Base-by-base conservation (phyloP, 2,113 vertebrate species). In the Peromyscus maniculatus region DNA sequence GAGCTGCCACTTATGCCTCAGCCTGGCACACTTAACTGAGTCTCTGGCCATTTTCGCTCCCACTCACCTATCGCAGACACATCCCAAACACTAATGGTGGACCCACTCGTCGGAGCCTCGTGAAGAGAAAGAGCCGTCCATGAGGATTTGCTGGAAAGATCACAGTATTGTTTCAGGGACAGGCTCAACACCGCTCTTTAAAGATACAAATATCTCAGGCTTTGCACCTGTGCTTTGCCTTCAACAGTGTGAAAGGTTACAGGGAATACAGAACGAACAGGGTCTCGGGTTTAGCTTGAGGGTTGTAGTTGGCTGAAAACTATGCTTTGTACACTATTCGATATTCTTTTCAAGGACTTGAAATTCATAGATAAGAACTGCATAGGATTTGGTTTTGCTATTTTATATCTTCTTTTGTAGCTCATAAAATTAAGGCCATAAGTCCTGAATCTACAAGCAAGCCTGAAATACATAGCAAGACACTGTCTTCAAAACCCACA, bases 131-230 rank as follows among this genome's bases (percentile, higher is more conserved):
- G 33, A 79, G 88, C 57, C 91, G 39, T 71, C 36, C 24, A 0
- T 57, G 26, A 22, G 26, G 59, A 59, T 75, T 92, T 75, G 46
- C 77, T 36, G 57, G 10, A 46, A 9, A 24, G 80, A 7, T 36
- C 28, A 16, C 10, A 26, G 94, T 89, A 82, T 59, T 87, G 7
- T 87, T 92, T 91, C 75, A 96, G 33, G 91, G 71, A 22, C 91
- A 19, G 66, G 26, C 5, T 57, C 87, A 24, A 36, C 19, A 57
- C 22, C 69, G 2, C 7, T 91, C 84, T 11, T 49, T 72, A 43
- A 84, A 84, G 43, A 28, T 28, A 69, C 16, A 71, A 72, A 33
- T 89, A 66, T 46, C 72, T 95, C 59, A 66, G 62, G 33, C 71
- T 59, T 64, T 87, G 64, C 5, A 31, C 0, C 15, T 71, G 36